phyloP scores from a whole-genome alignment of 2,113 vertebrate genomes.

The Laticauda laticaudata region DNA sequence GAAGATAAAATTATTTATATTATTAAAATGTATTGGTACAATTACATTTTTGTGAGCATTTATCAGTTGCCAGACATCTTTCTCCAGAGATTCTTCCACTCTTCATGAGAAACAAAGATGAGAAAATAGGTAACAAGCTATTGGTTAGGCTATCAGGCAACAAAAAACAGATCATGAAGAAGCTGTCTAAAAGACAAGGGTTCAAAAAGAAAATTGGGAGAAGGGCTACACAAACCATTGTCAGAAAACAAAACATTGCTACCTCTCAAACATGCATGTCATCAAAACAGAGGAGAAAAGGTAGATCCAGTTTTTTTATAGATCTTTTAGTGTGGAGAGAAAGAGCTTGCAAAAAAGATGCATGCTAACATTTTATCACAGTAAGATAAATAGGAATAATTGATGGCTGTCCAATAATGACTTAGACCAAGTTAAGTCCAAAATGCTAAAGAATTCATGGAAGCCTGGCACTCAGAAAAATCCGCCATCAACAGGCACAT shows the following conservation, averaged over 20 bases:
- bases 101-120: conserved; percentile 41
- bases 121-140: conserved; percentile 51
- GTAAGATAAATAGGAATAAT: neutral
- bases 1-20: conserved; percentile 9
- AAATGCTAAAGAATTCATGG: neutral
- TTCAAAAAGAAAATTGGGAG: conserved; percentile 27
- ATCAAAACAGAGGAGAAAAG: neutral
- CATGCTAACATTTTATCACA: neutral
- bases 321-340: neutral
- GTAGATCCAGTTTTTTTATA: neutral
- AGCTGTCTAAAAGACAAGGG: conserved; percentile 35
- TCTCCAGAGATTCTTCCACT: conserved; percentile 48
- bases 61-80: conserved; percentile 39
- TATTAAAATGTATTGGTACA: neutral
- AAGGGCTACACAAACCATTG: conserved; percentile 19
- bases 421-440: neutral
- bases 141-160: conserved; percentile 56
- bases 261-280: neutral
- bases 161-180: conserved; percentile 54
- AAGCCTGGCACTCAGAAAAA: neutral
- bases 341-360: neutral
- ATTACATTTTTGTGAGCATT: conserved; percentile 34
- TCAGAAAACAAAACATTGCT: conserved; percentile 35
- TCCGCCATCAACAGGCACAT: too few species aligned
- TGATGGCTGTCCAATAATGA: neutral